phyloP scores from a whole-genome alignment of 2,797 vertebrate genomes.

The Peromyscus aztecus region DNA sequence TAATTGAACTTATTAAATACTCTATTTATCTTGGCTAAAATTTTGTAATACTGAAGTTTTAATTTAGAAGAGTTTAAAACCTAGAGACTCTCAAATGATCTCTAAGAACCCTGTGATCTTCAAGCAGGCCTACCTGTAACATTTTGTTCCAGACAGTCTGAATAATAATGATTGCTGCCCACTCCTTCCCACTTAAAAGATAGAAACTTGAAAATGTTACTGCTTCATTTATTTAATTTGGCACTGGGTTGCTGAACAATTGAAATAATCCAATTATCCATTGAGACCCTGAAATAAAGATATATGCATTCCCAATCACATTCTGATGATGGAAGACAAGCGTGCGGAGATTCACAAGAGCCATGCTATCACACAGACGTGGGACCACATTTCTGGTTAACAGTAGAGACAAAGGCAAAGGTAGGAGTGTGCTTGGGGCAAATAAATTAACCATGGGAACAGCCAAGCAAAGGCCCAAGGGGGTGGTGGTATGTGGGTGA shows the following conservation, averaged over 20 bases:
- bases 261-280: neutral
- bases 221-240: conserved; percentile 47
- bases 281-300: neutral
- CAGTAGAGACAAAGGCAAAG: neutral
- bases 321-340: neutral
- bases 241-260: neutral
- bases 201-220: neutral
- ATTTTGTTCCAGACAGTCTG: conserved; percentile 56
- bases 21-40: conserved; percentile 24
- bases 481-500: neutral
- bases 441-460: neutral
- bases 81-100: neutral
- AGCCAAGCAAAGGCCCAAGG: neutral
- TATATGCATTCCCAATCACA: neutral
- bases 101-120: conserved; percentile 46
- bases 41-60: conserved; percentile 27
- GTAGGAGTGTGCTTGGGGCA: neutral
- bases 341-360: neutral
- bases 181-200: neutral
- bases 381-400: neutral
- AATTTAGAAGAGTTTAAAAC: conserved; percentile 13
- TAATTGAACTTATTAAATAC: conserved; percentile 45
- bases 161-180: neutral
- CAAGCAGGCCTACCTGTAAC: conserved; percentile 32
- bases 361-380: neutral